phyloP scores from a whole-genome alignment of 2,888 invertebrate species.

The Griposia aprilina region DNA sequence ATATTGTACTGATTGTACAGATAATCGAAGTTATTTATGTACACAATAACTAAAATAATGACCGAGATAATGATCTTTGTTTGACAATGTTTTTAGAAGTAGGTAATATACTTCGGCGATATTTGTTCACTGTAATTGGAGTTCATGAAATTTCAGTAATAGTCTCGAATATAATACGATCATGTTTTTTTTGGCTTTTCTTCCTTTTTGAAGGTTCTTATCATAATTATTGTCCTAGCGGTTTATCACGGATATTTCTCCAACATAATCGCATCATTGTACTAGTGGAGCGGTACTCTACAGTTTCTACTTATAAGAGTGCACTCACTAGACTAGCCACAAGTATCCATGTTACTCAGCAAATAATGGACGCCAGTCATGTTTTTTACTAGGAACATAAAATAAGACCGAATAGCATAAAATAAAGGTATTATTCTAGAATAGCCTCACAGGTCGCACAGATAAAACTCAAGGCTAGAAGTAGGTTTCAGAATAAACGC shows the following conservation, averaged over 20 bases:
- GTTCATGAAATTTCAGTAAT: constrained; percentile 21
- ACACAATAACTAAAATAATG: constrained; percentile 43
- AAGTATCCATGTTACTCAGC: background rate
- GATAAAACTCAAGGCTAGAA: constrained; percentile 41
- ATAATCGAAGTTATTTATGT: constrained; percentile 43
- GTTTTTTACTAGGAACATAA: constrained; percentile 22
- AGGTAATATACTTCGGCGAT: constrained; percentile 8
- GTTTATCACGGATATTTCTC: background rate
- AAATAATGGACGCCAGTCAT: constrained; percentile 9
- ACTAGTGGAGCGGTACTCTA: background rate
- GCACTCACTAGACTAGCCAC: constrained; percentile 1
- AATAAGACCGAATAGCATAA: constrained; percentile 10
- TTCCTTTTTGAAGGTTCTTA: background rate
- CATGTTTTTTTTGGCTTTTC: background rate
- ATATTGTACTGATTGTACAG: constrained; percentile 16
- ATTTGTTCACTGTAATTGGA: constrained; percentile 38
- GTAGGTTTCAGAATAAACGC: constrained; percentile 32
- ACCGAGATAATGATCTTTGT: constrained; percentile 36
- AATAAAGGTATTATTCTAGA: constrained; percentile 38
- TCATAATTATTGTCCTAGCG: constrained; percentile 9
- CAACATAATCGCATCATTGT: background rate
- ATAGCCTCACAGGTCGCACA: constrained; percentile 13
- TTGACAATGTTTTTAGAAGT: constrained; percentile 18
- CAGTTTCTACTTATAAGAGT: constrained; percentile 9
- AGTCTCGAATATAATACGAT: background rate